Evolutionary conservation across 2,797 vertebrate species (phyloP).

Genomic region (Sternotherus odoratus): DNA sequence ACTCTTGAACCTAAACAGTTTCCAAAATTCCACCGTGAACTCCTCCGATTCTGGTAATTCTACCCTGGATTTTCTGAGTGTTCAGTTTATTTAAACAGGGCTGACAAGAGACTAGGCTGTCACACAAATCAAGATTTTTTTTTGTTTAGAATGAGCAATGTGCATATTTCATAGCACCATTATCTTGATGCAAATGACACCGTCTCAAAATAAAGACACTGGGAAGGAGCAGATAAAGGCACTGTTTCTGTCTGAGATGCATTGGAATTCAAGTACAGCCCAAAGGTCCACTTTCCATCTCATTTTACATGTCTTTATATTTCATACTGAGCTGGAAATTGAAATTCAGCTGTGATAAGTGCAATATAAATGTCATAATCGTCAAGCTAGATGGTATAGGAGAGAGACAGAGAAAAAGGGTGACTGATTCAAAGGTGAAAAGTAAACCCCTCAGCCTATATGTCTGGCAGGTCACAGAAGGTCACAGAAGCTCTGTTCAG

Average conservation of each 20-base stretch:
- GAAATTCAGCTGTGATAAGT: neutral
- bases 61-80: neutral
- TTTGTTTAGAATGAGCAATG: neutral
- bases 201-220: neutral
- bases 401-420: neutral
- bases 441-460: neutral
- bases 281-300: neutral
- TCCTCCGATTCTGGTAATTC: neutral
- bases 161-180: neutral
- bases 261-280: accelerated
- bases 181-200: neutral
- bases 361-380: neutral
- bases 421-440: neutral
- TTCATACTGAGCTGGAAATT: neutral
- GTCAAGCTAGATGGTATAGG: neutral
- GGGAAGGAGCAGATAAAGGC: neutral
- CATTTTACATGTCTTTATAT: neutral
- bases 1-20: neutral
- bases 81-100: neutral
- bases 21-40: neutral
- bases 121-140: neutral
- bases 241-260: neutral
- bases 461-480: neutral
- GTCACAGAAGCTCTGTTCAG: neutral
- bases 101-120: neutral